Evolutionary conservation across 2,888 invertebrate genomes (phyloP), one percentile per base, ranked within the genome.

Genomic region (Odontocolon sp.): DNA sequence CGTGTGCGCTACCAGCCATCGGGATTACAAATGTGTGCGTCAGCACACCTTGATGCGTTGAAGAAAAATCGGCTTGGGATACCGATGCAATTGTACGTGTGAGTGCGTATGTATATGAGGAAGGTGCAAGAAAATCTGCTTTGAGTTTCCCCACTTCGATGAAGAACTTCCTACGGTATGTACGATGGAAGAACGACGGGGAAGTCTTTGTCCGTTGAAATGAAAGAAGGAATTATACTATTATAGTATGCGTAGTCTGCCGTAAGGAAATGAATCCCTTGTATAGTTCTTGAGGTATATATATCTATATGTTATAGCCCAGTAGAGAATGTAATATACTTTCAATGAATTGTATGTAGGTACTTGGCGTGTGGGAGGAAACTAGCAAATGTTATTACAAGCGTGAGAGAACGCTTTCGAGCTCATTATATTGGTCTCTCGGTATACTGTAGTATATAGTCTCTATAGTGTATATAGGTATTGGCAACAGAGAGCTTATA

Each of bases 331-430:
- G 42, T 38, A 52, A 64, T 72, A 36, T 47, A 69, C 64, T 73
- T 73, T 77, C 73, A 59, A 73, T 77, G 50, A 57, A 73, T 11
- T 40, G 61, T 42, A 59, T 40, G 33, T 31, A 40, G 33, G n/a
- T 26, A n/a, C 16, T 47, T 21, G 1, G 23, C 9, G 57, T 64
- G 73, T 73, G 64, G 77, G 69, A 73, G 73, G 64, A 31, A 71
- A 77, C 45, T 59, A 45, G 77, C 68, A 77, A 73, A 77, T 59
- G 72, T 73, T 73, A 64, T 69, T 69, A 69, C 73, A 73, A 77
- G 69, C 77, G 73, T 73, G 77, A 73, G 77, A 73, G 72, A 77
- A 77, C 57, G 72, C 42, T 68, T 77, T 77, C 56, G 66, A 72
- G 73, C 59, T 77, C 72, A 72, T 77, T 73, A 74, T 71, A 76